phyloP scores from a whole-genome alignment of 2,888 invertebrate species.

The Disparrhopalites patrizii region DNA sequence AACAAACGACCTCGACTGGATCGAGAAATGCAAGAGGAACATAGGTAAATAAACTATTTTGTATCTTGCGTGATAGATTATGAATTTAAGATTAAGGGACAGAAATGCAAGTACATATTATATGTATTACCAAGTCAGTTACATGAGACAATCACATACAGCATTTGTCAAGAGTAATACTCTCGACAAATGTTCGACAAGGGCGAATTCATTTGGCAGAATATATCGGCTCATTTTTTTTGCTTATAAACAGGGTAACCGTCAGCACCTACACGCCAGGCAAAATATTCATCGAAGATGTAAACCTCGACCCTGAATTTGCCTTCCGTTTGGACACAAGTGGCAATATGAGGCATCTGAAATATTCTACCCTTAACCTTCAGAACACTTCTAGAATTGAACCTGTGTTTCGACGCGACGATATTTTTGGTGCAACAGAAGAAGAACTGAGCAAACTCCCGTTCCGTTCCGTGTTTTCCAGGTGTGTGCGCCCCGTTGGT shows the following conservation, averaged over 20 bases:
- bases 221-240: too few species aligned
- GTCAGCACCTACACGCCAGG: slow-evolving; percentile 32
- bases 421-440: slow-evolving; percentile 38
- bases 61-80: neutral
- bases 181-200: too few species aligned
- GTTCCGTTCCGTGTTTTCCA: slow-evolving; percentile 12
- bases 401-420: slow-evolving; percentile 9
- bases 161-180: too few species aligned
- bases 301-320: slow-evolving; percentile 36
- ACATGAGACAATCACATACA: too few species aligned
- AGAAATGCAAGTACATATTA: too few species aligned
- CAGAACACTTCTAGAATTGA: slow-evolving; percentile 30
- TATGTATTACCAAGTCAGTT: too few species aligned
- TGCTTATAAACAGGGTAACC: slow-evolving; percentile 32
- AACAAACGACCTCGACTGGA: slow-evolving; percentile 6
- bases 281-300: slow-evolving; percentile 41
- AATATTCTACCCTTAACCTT: slow-evolving; percentile 23
- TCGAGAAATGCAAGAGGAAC: slow-evolving; percentile 27
- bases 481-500: slow-evolving; percentile 18
- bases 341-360: slow-evolving; percentile 22
- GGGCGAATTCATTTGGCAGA: too few species aligned
- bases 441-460: slow-evolving; percentile 29
- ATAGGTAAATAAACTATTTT: slow-evolving; percentile 28
- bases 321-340: slow-evolving; percentile 41
- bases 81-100: too few species aligned